These are phyloP conservation scores for Enhydra lutris DNA, from an alignment of 2,113 vertebrate species.

Conservation along the genomic window DNA sequence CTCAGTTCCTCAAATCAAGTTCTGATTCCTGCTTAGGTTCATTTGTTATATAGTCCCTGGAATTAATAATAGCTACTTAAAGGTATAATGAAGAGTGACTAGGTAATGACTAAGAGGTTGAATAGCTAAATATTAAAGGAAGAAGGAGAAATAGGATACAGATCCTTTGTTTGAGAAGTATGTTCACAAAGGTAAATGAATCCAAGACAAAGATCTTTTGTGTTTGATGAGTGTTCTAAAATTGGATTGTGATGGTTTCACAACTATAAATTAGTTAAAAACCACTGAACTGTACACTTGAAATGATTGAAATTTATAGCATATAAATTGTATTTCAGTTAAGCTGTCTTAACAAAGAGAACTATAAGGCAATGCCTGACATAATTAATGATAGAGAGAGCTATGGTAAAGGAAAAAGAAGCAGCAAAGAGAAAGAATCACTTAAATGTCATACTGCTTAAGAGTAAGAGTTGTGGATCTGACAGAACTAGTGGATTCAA, in stretches of 20 bases:
- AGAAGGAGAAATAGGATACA: neutral
- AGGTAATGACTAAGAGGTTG: neutral
- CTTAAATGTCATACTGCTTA: neutral
- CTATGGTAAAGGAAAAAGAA: neutral
- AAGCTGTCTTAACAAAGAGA: slow-evolving; percentile 21
- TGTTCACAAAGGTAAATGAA: slow-evolving; percentile 29
- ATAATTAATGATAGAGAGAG: neutral
- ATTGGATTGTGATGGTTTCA: neutral
- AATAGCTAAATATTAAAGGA: neutral
- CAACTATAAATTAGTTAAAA: slow-evolving; percentile 36
- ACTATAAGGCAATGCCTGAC: neutral
- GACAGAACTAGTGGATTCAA: neutral
- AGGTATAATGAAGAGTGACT: neutral
- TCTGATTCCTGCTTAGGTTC: neutral
- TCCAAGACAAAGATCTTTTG: neutral
- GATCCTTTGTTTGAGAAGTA: slow-evolving; percentile 17
- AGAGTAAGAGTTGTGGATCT: neutral
- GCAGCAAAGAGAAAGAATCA: neutral
- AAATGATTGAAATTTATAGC: slow-evolving; percentile 21
- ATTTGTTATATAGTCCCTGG: neutral
- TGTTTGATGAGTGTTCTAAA: neutral
- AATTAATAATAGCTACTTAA: neutral
- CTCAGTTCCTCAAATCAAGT: neutral
- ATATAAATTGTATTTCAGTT: neutral
- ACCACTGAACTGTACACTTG: neutral